Evolutionary conservation across 2,888 invertebrate species (phyloP), one percentile per base, ranked within the genome.

Genomic region (Leptura quadrifasciata): DNA sequence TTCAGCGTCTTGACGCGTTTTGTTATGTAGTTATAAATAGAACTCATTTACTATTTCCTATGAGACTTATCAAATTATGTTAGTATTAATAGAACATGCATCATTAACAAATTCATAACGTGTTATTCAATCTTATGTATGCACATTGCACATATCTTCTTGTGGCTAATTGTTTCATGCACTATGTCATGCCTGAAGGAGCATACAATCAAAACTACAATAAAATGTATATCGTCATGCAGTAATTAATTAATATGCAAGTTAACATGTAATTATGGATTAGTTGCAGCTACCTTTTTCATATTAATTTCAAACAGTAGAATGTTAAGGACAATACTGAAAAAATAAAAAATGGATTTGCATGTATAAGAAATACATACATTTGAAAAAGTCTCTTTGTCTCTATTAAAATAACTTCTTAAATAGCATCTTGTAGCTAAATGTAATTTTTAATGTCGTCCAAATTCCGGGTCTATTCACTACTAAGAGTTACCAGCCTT

Each of bases 1-100:
- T n/a, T 60, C 21, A n/a, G 47, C 5, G 21, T 47, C 20, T 67
- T 24, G 65, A 47, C 35, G 65, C n/a, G 52, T 61, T 31, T 61
- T 31, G 60, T 67, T 21, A 24, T 24, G 65, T n/a, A 21, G 24
- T 17, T 67, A 67, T 67, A 67, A 67, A 67, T 67, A 67, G 64
- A 39, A 47, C 20, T 47, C 20, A 47, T 52, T 67, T 21, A 54
- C 64, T 21, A 65, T 47, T 65, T 47, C 64, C 64, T 21, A 60
- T 27, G n/a, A 15, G n/a, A 61, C 15, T 61, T 24, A 27, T 21
- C 65, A 15, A 20, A 67, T 39, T 20, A 39, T 47, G 64, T 67
- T 67, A 67, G 54, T 67, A 52, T 17, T 67, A 54, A 52, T 54
- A 52, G 52, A n/a, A 61, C 24, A 24, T 47, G 65, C 64, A 47